phyloP scores from a whole-genome alignment of 2,888 invertebrate species.

The Limnephilus auricula region DNA sequence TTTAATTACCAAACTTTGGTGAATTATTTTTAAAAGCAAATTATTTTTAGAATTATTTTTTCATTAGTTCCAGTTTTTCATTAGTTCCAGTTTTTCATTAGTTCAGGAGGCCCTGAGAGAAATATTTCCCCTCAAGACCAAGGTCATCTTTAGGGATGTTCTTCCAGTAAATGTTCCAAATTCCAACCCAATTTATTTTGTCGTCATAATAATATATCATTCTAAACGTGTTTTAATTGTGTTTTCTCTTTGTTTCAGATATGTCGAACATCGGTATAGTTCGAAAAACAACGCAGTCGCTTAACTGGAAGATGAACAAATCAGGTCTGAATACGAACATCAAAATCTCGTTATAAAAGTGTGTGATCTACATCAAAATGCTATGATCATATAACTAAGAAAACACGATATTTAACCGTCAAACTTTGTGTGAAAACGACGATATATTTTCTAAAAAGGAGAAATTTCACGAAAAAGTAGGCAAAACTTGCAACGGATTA shows the following conservation, averaged over 20 bases:
- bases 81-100: no score
- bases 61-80: no score
- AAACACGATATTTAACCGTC: not conserved
- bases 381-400: not conserved
- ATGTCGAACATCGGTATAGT: slow-evolving; percentile 29
- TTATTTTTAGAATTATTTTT: no score
- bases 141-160: no score
- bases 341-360: not conserved
- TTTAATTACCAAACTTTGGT: no score
- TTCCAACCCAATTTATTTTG: no score
- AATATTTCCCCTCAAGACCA: no score
- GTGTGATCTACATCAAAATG: not conserved
- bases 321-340: not conserved
- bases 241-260: slow-evolving; percentile 37
- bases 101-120: no score
- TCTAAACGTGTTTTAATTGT: not conserved
- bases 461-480: not conserved
- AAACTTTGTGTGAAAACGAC: not conserved
- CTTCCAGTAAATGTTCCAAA: no score
- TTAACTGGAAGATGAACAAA: not conserved
- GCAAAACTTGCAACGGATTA: not conserved
- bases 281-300: slow-evolving; percentile 20
- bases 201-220: no score
- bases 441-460: not conserved
- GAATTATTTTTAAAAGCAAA: no score